Percentiles rank a stretch among this genome's conserved stretches.
Conservation (phyloP, 1,140 invertebrate genomes). For the Papilio polytes region DNA sequence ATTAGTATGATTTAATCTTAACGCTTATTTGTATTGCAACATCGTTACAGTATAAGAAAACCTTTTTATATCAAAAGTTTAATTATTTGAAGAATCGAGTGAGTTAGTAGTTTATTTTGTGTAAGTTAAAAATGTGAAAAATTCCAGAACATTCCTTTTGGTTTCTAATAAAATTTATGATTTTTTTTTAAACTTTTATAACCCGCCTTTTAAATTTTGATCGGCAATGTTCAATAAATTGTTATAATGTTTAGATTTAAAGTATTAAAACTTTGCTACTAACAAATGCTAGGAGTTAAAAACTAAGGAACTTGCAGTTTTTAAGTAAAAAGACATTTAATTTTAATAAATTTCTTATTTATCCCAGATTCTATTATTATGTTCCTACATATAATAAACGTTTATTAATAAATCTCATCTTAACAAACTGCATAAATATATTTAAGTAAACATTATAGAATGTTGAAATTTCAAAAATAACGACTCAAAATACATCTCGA, state of each 20-base stretch:
- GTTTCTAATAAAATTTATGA: no score
- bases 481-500: neutral
- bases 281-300: neutral
- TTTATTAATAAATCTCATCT: neutral
- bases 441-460: neutral
- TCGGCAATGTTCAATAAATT: neutral
- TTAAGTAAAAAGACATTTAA: neutral
- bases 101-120: neutral
- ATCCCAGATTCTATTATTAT: neutral
- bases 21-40: neutral
- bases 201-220: neutral
- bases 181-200: neutral
- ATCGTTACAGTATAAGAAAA: neutral
- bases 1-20: slow-evolving; percentile 28
- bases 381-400: neutral
- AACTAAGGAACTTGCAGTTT: neutral
- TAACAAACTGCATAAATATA: neutral
- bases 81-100: neutral
- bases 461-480: neutral
- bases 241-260: neutral
- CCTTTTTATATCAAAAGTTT: neutral
- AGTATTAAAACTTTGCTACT: neutral
- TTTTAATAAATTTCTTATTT: neutral
- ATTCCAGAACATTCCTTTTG: neutral
- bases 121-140: neutral